Evolutionary conservation across 2,888 invertebrate species (phyloP), one percentile per base, ranked within the genome.

Genomic region (Patella caerulea): DNA sequence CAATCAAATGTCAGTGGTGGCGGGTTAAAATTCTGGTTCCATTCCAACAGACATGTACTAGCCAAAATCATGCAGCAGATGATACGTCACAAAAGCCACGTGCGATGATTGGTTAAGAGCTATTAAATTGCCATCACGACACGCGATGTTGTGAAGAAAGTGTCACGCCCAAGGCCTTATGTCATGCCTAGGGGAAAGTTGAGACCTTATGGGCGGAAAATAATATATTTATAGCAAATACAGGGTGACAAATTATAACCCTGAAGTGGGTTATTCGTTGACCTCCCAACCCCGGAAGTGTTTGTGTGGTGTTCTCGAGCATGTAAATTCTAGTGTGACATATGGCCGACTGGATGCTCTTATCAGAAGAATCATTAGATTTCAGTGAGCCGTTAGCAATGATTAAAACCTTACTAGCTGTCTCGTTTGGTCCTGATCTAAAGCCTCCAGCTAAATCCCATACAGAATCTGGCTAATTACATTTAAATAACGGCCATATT

Each of bases 201-300:
- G 65, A 65, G 65, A 65, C 3, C 12, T 65, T 65, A 24, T 24
- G 65, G 65, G 24, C 24, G 19, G 65, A 73, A 73, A n/a, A n/a
- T 55, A 55, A 73, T 73, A 73, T 73, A 73, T 73, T 73, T 73
- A 73, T 73, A 73, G 73, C 52, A 55, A 73, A 24, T 54, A 24
- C 34, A 55, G 14, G 24, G 52, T 55, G 73, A 73, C 73, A 54
- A 73, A 73, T 73, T 73, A 73, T 29, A 53, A 55, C 52, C n/a
- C 73, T 24, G 14, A 17, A 53, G 54, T 24, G 24, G 45, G 24
- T 52, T 19, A 17, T 54, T 53, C 55, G 53, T 24, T 72, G 73
- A 73, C 24, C 73, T 73, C 53, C 9, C 17, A 53, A 53, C 73
- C 24, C 73, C 54, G 73, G 24, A 24, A 24, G 24, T 53, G 53